A percentile compares a stretch with the other conserved stretches of the same genome.
Evolutionary conservation across 1,140 invertebrate genomes (phyloP).

Genomic region (Polyergus mexicanus): DNA sequence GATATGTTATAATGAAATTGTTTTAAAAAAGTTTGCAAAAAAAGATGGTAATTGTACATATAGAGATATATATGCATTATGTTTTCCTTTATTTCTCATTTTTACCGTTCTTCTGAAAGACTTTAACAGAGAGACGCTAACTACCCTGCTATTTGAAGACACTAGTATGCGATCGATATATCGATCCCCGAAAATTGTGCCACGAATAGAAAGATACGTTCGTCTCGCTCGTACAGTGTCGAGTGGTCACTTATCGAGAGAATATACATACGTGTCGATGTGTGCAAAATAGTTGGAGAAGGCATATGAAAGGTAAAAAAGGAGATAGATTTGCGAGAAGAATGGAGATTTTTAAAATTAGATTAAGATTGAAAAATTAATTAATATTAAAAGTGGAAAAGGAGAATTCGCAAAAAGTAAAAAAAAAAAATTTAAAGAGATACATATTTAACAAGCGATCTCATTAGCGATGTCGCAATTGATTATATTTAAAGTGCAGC

Average conservation of each 20-base stretch:
- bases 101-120: slow-evolving; percentile 58
- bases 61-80: neutral
- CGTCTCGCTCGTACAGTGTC: slow-evolving; percentile 70
- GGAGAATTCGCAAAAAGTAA: neutral
- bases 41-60: neutral
- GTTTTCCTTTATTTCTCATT: slow-evolving; percentile 15
- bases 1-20: neutral
- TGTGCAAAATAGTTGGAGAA: slow-evolving; percentile 50
- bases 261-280: slow-evolving; percentile 79
- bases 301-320: neutral
- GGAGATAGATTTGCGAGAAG: neutral
- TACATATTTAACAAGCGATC: neutral
- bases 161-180: slow-evolving; percentile 80
- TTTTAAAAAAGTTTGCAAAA: neutral
- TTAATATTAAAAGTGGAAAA: neutral
- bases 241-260: slow-evolving; percentile 78
- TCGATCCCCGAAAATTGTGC: slow-evolving; percentile 85
- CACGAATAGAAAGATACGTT: slow-evolving; percentile 80
- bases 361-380: neutral
- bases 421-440: neutral
- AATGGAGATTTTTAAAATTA: neutral
- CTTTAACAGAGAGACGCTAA: slow-evolving; percentile 73
- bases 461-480: slow-evolving; percentile 61
- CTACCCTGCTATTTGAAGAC: slow-evolving; percentile 81
- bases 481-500: slow-evolving; percentile 3